Conservation (phyloP, 2,113 vertebrate genomes). For the Myiozetetes cayanensis region DNA sequence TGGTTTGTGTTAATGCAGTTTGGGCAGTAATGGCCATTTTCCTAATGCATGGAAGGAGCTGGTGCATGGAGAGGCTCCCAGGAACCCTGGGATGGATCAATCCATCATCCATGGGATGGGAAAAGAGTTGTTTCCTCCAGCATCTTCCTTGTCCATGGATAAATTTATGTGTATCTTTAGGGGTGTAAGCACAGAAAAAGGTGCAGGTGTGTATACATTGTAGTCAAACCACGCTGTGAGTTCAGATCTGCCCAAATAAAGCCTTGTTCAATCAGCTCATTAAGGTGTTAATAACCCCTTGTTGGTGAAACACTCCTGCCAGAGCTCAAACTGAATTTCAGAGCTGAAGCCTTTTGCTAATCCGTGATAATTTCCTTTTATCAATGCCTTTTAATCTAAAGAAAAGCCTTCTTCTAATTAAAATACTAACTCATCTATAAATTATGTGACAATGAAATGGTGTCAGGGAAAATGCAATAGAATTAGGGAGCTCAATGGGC, state of each 20-base stretch:
- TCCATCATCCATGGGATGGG: accelerated
- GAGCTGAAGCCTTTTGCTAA: background rate
- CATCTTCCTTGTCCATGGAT: accelerated
- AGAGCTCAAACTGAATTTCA: background rate
- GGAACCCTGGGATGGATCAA: background rate
- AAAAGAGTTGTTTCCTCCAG: background rate
- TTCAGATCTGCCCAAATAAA: background rate
- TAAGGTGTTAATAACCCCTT: background rate
- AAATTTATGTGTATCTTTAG: background rate
- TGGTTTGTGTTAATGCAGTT: background rate
- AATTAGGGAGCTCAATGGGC: background rate
- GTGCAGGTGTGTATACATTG: accelerated
- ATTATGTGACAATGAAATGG: background rate
- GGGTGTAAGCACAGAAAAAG: background rate
- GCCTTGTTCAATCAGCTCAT: background rate
- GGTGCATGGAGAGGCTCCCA: background rate
- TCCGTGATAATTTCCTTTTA: background rate
- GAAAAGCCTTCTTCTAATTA: background rate
- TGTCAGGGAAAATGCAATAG: background rate
- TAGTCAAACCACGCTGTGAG: background rate
- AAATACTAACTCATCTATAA: background rate
- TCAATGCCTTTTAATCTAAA: background rate
- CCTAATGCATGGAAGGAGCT: accelerated
- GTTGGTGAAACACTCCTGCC: background rate
- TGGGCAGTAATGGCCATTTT: accelerated